Base-by-base conservation (phyloP, 1,140 invertebrate genomes). In the Caenorhabditis latens region DNA sequence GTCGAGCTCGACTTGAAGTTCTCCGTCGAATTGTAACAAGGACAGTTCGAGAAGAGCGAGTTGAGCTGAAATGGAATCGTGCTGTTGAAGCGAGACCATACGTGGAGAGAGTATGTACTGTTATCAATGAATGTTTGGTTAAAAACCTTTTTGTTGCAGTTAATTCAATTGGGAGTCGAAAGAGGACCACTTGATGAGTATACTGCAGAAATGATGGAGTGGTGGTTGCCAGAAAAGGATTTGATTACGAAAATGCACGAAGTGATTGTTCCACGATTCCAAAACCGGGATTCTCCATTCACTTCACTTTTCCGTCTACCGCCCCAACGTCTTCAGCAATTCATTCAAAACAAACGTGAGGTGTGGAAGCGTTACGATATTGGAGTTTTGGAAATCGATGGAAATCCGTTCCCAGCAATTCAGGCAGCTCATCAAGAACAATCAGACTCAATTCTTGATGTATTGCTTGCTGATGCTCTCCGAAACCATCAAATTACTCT, bases 151-250 rank as follows among this genome's bases (percentile, higher is more conserved):
- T 19, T 63, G 71, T 88, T 90, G 67, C 86, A 91, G 90, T 57
- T 91, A 43, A 86, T 91, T 46, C 90, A 91, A 91, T 65, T 91
- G n/a, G 91, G 84, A n/a, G 86, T 91, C 19, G 61, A 90, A 63
- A 83, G 90, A 40, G 91, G 90, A 19, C 57, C 50, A 55, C 75
- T 86, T 53, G 91, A 91, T 83, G 90, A 88, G n/a, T 91, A 92
- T 75, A 91, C 91, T 19, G 63, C 84, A 7, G 90, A 91, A 82
- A 92, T 92, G 90, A 83, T 92, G 61, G 63, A 91, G 21, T 91
- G 91, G 91, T 91, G 90, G 90, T 50, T 91, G 13, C 87, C 88
- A 32, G 91, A 91, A 67, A 86, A 88, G 50, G 88, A 89, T 79
- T 65, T 91, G 9, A 58, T 87, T 24, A 85, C 88, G 14, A 91